Percentiles rank a stretch among this genome's conserved stretches.
These are phyloP conservation scores for Lepidonotus clava DNA, from an alignment of 2,888 invertebrate genomes.

Conservation along the genomic window DNA sequence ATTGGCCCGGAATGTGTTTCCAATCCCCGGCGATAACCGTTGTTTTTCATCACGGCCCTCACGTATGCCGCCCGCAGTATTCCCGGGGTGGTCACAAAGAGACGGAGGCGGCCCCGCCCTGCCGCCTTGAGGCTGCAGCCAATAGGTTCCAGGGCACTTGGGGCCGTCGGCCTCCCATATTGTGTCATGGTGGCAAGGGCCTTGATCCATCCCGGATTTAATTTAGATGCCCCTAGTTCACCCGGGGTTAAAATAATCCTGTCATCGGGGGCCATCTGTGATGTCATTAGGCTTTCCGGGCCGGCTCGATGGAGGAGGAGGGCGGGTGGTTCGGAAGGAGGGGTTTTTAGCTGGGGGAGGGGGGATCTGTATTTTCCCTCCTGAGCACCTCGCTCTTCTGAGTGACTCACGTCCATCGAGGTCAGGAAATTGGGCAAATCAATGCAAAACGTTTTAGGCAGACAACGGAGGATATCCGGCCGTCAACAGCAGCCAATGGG, in stretches of 20 bases:
- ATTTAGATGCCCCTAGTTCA: background rate
- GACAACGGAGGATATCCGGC: slow-evolving; percentile 30
- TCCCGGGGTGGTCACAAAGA: background rate
- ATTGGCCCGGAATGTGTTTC: slow-evolving; percentile 48
- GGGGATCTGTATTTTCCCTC: background rate
- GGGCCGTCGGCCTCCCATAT: background rate
- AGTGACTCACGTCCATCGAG: slow-evolving; percentile 50
- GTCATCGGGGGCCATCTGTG: slow-evolving; percentile 40
- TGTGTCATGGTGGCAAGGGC: slow-evolving; percentile 12
- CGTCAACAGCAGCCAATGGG: background rate
- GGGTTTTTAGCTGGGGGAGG: background rate
- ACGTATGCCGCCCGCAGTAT: background rate
- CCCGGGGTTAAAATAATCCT: slow-evolving; percentile 44
- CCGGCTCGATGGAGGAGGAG: background rate
- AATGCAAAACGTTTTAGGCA: slow-evolving; percentile 48
- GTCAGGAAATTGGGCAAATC: slow-evolving; percentile 51
- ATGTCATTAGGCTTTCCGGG: slow-evolving; percentile 36
- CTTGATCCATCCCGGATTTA: slow-evolving; percentile 45
- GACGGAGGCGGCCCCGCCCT: background rate
- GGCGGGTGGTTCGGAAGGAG: background rate
- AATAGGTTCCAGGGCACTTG: background rate
- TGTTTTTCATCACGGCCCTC: slow-evolving; percentile 27
- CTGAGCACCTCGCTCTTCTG: slow-evolving; percentile 1
- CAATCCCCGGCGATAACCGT: slow-evolving; percentile 40
- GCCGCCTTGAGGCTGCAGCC: background rate